Conservation (phyloP, 2,888 invertebrate species). For the Cryptocheilus praepositus region DNA sequence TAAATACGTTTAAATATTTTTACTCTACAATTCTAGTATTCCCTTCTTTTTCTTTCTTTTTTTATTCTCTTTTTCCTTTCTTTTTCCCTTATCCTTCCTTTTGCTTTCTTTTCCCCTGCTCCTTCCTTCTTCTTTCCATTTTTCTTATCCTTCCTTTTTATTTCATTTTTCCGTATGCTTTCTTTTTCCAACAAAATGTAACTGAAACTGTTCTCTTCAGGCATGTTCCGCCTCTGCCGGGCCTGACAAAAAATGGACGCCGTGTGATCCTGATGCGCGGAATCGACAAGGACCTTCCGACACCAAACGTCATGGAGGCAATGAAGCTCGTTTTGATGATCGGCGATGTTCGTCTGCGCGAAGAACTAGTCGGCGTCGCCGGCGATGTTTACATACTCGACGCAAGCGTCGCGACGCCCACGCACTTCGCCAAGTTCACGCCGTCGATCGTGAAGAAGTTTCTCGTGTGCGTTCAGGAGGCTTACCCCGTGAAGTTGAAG, state of each 20-base stretch:
- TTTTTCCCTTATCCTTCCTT: too few relatives aligned
- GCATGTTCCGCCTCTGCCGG: slow-evolving; percentile 87
- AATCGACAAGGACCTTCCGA: slow-evolving; percentile 82
- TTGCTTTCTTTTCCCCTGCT: too few relatives aligned
- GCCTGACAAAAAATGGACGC: slow-evolving; percentile 87
- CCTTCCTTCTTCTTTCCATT: too few relatives aligned
- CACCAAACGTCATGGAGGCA: slow-evolving; percentile 84
- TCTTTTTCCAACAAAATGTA: too few relatives aligned
- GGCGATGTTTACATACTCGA: slow-evolving; percentile 90
- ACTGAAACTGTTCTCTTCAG: slow-evolving; percentile 73
- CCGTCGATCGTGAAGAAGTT: slow-evolving; percentile 90
- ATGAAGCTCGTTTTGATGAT: slow-evolving; percentile 91
- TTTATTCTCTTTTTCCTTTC: too few relatives aligned
- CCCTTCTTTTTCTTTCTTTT: too few relatives aligned
- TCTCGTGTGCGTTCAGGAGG: slow-evolving; percentile 89
- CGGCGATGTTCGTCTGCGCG: slow-evolving; percentile 86
- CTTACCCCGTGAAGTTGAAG: slow-evolving; percentile 91
- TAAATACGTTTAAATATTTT: too few relatives aligned
- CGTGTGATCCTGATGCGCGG: slow-evolving; percentile 86
- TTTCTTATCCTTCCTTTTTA: too few relatives aligned
- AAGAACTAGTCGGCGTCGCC: slow-evolving; percentile 87
- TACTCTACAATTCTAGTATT: too few relatives aligned
- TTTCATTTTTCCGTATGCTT: too few relatives aligned
- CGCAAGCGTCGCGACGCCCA: slow-evolving; percentile 85
- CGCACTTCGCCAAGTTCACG: slow-evolving; percentile 90